Evolutionary conservation across 2,888 invertebrate genomes (phyloP), one percentile per base, ranked within the genome.

Genomic region (Cyrtodaria siliqua): DNA sequence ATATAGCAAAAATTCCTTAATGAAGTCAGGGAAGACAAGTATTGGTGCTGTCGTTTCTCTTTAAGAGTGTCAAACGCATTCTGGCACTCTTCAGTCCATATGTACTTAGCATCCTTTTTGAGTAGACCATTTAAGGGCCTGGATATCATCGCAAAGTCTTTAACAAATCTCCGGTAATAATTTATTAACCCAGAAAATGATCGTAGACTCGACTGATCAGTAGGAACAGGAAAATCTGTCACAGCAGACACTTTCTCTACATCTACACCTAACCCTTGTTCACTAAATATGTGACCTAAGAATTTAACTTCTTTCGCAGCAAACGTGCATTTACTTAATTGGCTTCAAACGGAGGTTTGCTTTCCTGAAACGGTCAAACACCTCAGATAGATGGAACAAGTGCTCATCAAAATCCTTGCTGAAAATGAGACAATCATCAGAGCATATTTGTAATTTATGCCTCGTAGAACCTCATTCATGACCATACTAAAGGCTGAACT

Each of bases 351-450:
- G 64, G 9, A 85, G 42, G 29, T 75, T 78, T 9, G 83, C 82
- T 2, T 70, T 44, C 12, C 73, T 47, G 14, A 84, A 63, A 44
- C 73, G 66, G 2, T 67, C 26, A 56, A 84, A 81, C 0, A 84
- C 69, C 23, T 66, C 42, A 8, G 47, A 24, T 8, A 84, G 40
- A 33, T 85, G 82, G 12, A 44, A 9, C 8, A 82, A 62, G 52
- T 83, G 84, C 38, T 81, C 73, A 2, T 78, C 62, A 42, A 86
- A 74, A 9, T 63, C 47, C 20, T 66, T 18, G 26, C 73, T 75
- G 52, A 57, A 73, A 18, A 79, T 62, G 14, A 83, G 42, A 6
- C 75, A 53, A 40, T 85, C 85, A 55, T 83, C 86, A 82, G 50
- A 2, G 73, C 72, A 49, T 53, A 80, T 55, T 83, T 83, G 66